Base-by-base conservation (phyloP, 2,888 invertebrate genomes). In the Leucophenga montana region DNA sequence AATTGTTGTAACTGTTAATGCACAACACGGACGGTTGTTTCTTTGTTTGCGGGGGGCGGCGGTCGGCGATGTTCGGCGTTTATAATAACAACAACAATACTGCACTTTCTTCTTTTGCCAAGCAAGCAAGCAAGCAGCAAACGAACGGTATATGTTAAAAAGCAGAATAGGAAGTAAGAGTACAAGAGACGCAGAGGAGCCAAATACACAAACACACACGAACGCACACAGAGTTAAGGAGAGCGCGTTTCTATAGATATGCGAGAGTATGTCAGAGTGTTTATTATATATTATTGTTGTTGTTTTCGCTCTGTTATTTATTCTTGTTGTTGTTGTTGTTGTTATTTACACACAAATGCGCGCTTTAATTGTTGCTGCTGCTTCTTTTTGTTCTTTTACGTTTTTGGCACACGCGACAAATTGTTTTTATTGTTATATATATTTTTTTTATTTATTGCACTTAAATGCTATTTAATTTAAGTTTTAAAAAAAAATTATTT, bases 11-110 rank as follows among this genome's bases (percentile, higher is more conserved):
- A 11, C 13, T 56, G 18, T 39, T 14, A 11, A 11, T 27, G 56
- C 13, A n/a, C n/a, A n/a, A n/a, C n/a, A n/a, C 9, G 11, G 27
- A 27, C 13, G 56, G 27, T 14, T 20, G 3, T 20, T 16, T 9
- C 9, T 53, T 53, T 53, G 53, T 53, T 53, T 53, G 53, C 53
- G 53, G 53, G 53, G 53, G 53, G 53, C 53, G 53, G 53, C 18
- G 53, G 53, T 11, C 20, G 53, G 53, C 11, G 53, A 18, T 20
- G 18, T 53, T n/a, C 20, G 18, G 53, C 53, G 48, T 27, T 27
- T 27, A 27, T 27, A 27, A 27, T 27, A 39, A n/a, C 53, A 53
- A 18, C 53, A 53, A 53, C 53, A 53, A 53, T 0, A 16, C 4
- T 11, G 11, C 39, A 39, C 39, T 39, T 39, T 39, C 39, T 39